Evolutionary conservation across 2,797 vertebrate species (phyloP), one percentile per base, ranked within the genome.

Genomic region (Enteromius trimaculatus): DNA sequence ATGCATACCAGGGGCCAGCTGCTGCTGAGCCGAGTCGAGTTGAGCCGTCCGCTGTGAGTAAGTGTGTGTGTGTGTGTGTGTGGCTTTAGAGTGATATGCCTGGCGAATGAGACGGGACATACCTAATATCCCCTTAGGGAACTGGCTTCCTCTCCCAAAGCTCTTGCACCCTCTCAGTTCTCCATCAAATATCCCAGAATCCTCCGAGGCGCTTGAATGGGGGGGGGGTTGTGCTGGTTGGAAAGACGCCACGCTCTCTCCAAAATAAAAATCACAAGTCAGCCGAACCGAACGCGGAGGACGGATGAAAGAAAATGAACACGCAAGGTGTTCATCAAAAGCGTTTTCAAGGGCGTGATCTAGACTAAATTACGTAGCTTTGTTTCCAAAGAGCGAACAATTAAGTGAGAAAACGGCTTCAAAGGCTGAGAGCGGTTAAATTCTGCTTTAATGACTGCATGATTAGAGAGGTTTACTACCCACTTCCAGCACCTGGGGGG

Each of bases 71-170:
- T n/a, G 55, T 62, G 55, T 62, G 58, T 47, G 78, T 76, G 19
- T 66, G 64, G 89, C 90, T 90, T 76, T 88, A 88, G 88, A 71
- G 89, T 89, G 87, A 92, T 92, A 92, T 88, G 92, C 91, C 95
- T 92, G 92, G 95, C 94, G 96, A 96, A 92, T 90, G 93, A 96
- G 96, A 94, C 93, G 94, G 94, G 95, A 95, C 95, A 92, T 94
- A 89, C 92, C 94, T 92, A 90, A 90, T 91, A 94, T 94, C 92
- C 95, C 95, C 95, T 91, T 31, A 86, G 95, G 95, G 95, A 95
- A 93, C 92, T 93, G 79, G 95, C 95, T 97, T 96, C 96, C 96
- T 95, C 92, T 94, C 76, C 89, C 88, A 89, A 87, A 86, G 88
- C 55, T 88, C 84, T 81, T 84, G 84, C 80, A 87, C 83, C 84